Evolutionary conservation across 2,888 invertebrate species (phyloP).

Genomic region (Apodemia zela): DNA sequence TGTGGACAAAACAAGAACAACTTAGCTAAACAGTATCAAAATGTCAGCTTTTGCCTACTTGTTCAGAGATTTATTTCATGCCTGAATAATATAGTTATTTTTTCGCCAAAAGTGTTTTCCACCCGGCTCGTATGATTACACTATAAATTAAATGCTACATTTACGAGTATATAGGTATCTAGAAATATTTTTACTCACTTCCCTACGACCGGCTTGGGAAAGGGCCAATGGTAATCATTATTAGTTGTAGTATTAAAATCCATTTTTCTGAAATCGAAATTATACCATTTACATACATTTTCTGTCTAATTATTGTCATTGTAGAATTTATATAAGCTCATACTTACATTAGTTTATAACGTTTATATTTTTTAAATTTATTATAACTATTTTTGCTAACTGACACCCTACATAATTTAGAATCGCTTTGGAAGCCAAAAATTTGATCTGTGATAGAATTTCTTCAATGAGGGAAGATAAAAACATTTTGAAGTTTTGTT

Average conservation of each 20-base stretch:
- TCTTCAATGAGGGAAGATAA: slow-evolving; percentile 76
- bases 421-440: slow-evolving; percentile 70
- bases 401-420: slow-evolving; percentile 78
- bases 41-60: too few species aligned
- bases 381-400: slow-evolving; percentile 62
- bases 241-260: slow-evolving; percentile 72
- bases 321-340: not conserved
- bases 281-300: too few species aligned
- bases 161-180: too few species aligned
- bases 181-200: slow-evolving; percentile 55
- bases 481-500: slow-evolving; percentile 70
- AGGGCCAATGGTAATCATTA: slow-evolving; percentile 81
- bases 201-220: slow-evolving; percentile 75
- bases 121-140: too few species aligned
- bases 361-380: slow-evolving; percentile 73
- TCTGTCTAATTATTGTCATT: not conserved
- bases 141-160: too few species aligned
- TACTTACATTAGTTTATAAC: slow-evolving; percentile 47
- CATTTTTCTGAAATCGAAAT: slow-evolving; percentile 40
- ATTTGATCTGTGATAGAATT: slow-evolving; percentile 67
- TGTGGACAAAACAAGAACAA: too few species aligned
- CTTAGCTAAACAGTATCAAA: too few species aligned
- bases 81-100: too few species aligned
- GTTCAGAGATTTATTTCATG: too few species aligned
- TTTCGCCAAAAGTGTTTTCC: too few species aligned